Percentiles rank a stretch among this genome's conserved stretches.
phyloP scores from a whole-genome alignment of 2,797 vertebrate species.

The Prunella strophiata region DNA sequence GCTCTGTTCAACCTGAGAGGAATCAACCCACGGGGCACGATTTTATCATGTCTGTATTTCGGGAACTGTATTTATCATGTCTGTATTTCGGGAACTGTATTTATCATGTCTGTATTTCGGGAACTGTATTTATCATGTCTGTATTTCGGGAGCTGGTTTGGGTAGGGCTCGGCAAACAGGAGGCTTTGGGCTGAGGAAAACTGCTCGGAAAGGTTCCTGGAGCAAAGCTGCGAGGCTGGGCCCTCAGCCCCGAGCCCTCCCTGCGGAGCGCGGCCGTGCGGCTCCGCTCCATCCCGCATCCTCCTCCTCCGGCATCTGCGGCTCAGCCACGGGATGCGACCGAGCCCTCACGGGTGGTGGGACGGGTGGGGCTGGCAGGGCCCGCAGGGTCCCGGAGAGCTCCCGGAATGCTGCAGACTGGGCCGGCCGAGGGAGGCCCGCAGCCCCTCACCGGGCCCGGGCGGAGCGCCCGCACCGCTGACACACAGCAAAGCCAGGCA shows the following conservation, averaged over 20 bases:
- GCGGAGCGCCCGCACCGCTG: accelerated
- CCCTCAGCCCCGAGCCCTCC: accelerated
- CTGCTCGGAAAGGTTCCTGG: not conserved
- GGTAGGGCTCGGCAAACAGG: not conserved
- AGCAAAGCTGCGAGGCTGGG: not conserved
- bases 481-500: not conserved
- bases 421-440: accelerated
- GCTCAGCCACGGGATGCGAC: accelerated
- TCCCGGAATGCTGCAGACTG: accelerated
- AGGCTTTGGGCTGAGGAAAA: not conserved
- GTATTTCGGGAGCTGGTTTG: accelerated
- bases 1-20: not conserved
- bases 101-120: not conserved
- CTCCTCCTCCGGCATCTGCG: not conserved
- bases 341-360: accelerated
- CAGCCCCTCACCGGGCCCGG: not conserved
- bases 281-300: accelerated
- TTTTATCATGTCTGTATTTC: not conserved
- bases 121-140: too few relatives aligned
- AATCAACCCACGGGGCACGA: too few relatives aligned
- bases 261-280: accelerated
- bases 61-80: too few relatives aligned
- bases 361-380: not conserved
- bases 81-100: not conserved
- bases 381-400: not conserved